Percentiles rank a stretch among this genome's conserved stretches.
Evolutionary conservation across 2,888 invertebrate species (phyloP).

Genomic region (Xiphydria camelus): DNA sequence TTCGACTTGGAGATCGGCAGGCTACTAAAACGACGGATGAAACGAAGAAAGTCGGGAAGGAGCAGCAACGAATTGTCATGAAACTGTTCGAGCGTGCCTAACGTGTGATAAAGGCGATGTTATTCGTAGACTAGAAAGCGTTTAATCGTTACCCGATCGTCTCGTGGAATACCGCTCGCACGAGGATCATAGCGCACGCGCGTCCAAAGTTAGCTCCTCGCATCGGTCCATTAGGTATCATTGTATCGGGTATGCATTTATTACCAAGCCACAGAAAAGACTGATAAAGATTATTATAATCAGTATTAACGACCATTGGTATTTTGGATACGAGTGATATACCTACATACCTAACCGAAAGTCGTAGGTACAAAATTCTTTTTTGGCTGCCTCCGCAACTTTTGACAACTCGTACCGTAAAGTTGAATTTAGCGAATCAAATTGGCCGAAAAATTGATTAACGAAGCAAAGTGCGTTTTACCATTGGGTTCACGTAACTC

Average conservation of each 20-base stretch:
- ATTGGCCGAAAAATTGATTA: not conserved
- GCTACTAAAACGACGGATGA: no score
- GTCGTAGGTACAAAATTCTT: slow-evolving; percentile 32
- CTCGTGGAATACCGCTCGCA: no score
- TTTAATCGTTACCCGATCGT: no score
- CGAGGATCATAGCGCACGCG: no score
- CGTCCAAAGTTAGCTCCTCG: slow-evolving; percentile 2
- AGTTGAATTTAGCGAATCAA: no score
- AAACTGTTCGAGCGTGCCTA: slow-evolving; percentile 41
- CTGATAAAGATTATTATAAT: slow-evolving; percentile 48
- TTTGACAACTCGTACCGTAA: no score
- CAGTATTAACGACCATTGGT: slow-evolving; percentile 50
- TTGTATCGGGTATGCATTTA: slow-evolving; percentile 20
- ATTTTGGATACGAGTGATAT: slow-evolving; percentile 42
- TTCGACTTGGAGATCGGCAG: no score
- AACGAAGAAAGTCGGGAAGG: no score
- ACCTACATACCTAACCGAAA: slow-evolving; percentile 10
- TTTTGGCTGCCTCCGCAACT: slow-evolving; percentile 41
- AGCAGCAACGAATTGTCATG: slow-evolving; percentile 17
- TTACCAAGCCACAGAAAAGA: slow-evolving; percentile 41
- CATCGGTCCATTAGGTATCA: slow-evolving; percentile 13
- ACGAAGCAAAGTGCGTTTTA: not conserved
- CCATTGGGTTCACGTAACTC: no score
- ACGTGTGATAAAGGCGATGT: no score
- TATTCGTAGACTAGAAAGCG: no score